These are phyloP conservation scores for Centropristis striata DNA, from an alignment of 2,113 vertebrate species.

Conservation along the genomic window DNA sequence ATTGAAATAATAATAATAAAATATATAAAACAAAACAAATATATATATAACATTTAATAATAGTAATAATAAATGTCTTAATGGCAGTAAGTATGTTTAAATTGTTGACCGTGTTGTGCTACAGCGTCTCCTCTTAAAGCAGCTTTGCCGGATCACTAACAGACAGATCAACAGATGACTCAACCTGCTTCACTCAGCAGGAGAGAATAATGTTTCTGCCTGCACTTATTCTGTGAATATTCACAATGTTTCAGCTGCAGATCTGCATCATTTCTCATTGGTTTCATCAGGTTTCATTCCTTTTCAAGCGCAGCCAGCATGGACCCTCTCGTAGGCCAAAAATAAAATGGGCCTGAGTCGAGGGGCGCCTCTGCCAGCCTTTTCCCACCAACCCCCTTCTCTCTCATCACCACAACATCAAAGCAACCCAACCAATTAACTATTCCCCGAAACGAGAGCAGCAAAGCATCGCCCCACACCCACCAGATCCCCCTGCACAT, in stretches of 20 bases:
- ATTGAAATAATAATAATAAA: no score
- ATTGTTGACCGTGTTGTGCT: no score
- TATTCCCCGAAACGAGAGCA: conserved; percentile 81
- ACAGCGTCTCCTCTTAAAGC: not conserved
- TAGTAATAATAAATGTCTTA: no score
- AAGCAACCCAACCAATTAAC: conserved; percentile 85
- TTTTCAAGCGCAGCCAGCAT: conserved; percentile 51
- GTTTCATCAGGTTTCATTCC: conserved; percentile 72
- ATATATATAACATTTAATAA: no score
- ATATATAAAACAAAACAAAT: no score
- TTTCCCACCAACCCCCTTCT: conserved; percentile 63
- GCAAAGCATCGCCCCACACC: conserved; percentile 72
- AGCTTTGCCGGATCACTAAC: not conserved
- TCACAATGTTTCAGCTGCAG: conserved; percentile 29
- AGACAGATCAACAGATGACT: conserved; percentile 13
- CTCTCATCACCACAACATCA: conserved; percentile 78
- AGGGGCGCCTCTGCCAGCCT: conserved; percentile 52
- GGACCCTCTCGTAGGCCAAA: conserved; percentile 67
- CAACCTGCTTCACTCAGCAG: not conserved
- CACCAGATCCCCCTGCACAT: conserved; percentile 75
- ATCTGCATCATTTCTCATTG: conserved; percentile 28
- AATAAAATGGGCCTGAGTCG: conserved; percentile 66
- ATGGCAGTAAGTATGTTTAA: no score
- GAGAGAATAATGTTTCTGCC: not conserved
- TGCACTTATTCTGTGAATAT: conserved; percentile 11